These are phyloP conservation scores for Mobula birostris DNA, from an alignment of 2,113 vertebrate species.

Conservation along the genomic window DNA sequence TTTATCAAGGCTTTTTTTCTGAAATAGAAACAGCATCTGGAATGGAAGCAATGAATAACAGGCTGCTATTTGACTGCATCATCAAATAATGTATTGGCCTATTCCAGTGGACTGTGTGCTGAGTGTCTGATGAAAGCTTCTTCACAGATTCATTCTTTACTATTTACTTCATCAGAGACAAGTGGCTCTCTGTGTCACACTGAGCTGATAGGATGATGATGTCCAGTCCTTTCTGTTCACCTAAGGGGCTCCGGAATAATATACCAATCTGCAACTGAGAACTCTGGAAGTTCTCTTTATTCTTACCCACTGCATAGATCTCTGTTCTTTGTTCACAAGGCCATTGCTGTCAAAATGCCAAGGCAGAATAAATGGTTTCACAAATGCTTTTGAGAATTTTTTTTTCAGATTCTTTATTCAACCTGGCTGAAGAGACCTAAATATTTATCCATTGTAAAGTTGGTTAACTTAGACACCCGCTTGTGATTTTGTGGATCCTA, in stretches of 20 bases:
- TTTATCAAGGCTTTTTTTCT: slow-evolving; percentile 35
- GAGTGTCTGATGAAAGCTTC: slow-evolving; percentile 33
- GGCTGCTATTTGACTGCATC: slow-evolving; percentile 32
- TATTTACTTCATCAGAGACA: slow-evolving; percentile 35
- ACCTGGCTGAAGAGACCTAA: neutral
- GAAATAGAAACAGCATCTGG: slow-evolving; percentile 37
- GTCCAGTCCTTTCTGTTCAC: slow-evolving; percentile 34
- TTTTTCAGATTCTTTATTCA: neutral
- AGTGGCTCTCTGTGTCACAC: slow-evolving; percentile 1
- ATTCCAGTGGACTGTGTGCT: neutral
- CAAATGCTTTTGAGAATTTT: neutral
- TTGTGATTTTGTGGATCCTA: no score
- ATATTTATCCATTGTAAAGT: neutral
- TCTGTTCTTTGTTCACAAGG: slow-evolving; percentile 27
- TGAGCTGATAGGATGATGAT: slow-evolving; percentile 35
- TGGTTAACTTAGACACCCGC: neutral
- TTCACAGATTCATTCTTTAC: neutral
- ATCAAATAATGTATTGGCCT: slow-evolving; percentile 1
- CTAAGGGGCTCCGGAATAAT: slow-evolving; percentile 18
- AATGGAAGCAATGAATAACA: slow-evolving; percentile 31
- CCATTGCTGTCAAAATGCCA: slow-evolving; percentile 30
- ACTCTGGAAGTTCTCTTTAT: slow-evolving; percentile 32
- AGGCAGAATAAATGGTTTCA: slow-evolving; percentile 34
- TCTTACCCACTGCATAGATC: neutral
- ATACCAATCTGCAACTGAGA: slow-evolving; percentile 17